phyloP scores from a whole-genome alignment of 2,888 invertebrate genomes.

The Athalia circularis region DNA sequence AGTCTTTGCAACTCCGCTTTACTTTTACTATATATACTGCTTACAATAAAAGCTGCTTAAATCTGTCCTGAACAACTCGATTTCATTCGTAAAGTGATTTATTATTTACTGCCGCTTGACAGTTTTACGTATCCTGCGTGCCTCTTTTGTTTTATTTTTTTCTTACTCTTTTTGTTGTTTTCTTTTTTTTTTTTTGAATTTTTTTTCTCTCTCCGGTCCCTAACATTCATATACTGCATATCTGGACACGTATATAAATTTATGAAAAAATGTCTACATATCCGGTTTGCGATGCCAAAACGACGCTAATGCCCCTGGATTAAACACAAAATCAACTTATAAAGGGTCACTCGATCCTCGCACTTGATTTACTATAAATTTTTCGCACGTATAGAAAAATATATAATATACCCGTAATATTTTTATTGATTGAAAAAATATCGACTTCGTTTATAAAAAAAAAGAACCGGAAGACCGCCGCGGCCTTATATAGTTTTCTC shows the following conservation, averaged over 20 bases:
- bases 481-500: no score
- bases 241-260: no score
- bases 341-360: background rate
- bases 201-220: background rate
- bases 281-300: constrained; percentile 18
- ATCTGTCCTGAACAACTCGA: constrained; percentile 34
- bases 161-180: background rate
- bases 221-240: no score
- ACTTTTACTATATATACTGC: background rate
- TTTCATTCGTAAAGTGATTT: constrained; percentile 32
- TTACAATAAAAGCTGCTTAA: background rate
- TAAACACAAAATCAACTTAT: background rate
- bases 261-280: no score
- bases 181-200: background rate
- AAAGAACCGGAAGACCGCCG: no score
- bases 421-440: background rate
- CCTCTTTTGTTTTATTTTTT: background rate
- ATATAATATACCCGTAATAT: no score
- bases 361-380: background rate
- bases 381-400: no score
- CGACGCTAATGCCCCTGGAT: background rate
- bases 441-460: no score
- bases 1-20: background rate
- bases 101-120: constrained; percentile 28
- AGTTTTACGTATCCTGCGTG: constrained; percentile 21